Conservation (phyloP, 2,888 invertebrate species). For the Cryptocephalus primarius region DNA sequence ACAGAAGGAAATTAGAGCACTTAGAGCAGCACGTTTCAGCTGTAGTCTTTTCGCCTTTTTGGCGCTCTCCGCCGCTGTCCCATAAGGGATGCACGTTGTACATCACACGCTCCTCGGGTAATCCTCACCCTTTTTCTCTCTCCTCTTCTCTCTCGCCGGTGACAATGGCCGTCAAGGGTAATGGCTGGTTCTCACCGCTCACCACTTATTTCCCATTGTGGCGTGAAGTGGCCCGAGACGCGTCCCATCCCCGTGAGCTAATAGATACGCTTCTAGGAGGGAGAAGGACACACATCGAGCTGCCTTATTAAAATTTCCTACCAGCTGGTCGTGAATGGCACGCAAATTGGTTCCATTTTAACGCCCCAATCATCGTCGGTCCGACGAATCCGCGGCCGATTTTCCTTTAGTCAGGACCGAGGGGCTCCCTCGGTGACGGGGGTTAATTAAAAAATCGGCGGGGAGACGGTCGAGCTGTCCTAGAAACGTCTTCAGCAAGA, state of each 20-base stretch:
- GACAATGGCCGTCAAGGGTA: slow-evolving; percentile 17
- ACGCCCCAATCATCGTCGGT: slow-evolving; percentile 7
- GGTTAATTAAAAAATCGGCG: no score
- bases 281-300: slow-evolving; percentile 9
- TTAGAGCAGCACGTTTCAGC: no score
- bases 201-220: slow-evolving; percentile 21
- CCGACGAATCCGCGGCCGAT: no score
- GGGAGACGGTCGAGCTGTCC: no score
- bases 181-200: slow-evolving; percentile 14
- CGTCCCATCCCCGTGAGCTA: slow-evolving; percentile 19
- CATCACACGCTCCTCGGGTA: slow-evolving; percentile 12
- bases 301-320: slow-evolving; percentile 44
- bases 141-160: slow-evolving; percentile 2
- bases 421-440: no score
- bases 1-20: no score
- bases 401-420: no score
- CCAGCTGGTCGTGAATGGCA: slow-evolving; percentile 39
- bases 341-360: slow-evolving; percentile 37
- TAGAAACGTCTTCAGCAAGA: no score
- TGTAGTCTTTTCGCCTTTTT: no score
- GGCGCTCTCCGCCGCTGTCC: no score
- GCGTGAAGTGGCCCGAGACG: slow-evolving; percentile 22
- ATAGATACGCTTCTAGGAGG: slow-evolving; percentile 31
- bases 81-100: neutral
- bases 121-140: slow-evolving; percentile 15